Base-by-base conservation (phyloP, 2,113 vertebrate genomes). In the Heptranchias perlo region DNA sequence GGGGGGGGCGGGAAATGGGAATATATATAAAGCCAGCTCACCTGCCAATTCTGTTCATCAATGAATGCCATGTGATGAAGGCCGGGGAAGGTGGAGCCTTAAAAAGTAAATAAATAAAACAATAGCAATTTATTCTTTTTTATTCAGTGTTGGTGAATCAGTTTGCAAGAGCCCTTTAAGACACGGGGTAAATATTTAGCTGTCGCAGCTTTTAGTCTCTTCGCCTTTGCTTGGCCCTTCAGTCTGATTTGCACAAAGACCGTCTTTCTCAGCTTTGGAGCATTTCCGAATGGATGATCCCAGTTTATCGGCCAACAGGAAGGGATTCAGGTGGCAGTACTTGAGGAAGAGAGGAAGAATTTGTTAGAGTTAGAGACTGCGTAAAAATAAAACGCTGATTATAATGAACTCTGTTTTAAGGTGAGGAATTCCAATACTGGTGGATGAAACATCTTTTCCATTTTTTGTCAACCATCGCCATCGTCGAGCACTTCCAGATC, bases 51-150 rank as follows among this genome's bases (percentile, higher is more conserved):
- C 58, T 58, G 6, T 58, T 4, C 6, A 10, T 10, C 58, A 58
- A 58, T 10, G 4, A 58, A 58, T 58, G 58, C 58, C 58, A 7
- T 58, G 58, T 10, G 4, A 58, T 58, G 58, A 58, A 58, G 58
- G 58, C 6, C 58, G 58, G 58, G 58, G 61, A 89, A 39, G 28
- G 39, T 94, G 86, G 95, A 73, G n/a, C 47, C 44, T 67, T 35
- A 28, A 96, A 96, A 61, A 13, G 96, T 96, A 94, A 94, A 64
- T 94, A 96, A 97, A n/a, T 25, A 96, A 67, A 13, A 44, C n/a
- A 44, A 47, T 23, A 23, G 39, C 39, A 23, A 91, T 58, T 67
- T 67, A 35, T 94, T 65, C 49, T 94, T 18, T 58, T 67, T 44
- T 3, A 94, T 94, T 64, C 39, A 28, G 31, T 11, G 1, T 94